Conservation (phyloP, 1,140 invertebrate genomes). For the Drosophila leontia region DNA sequence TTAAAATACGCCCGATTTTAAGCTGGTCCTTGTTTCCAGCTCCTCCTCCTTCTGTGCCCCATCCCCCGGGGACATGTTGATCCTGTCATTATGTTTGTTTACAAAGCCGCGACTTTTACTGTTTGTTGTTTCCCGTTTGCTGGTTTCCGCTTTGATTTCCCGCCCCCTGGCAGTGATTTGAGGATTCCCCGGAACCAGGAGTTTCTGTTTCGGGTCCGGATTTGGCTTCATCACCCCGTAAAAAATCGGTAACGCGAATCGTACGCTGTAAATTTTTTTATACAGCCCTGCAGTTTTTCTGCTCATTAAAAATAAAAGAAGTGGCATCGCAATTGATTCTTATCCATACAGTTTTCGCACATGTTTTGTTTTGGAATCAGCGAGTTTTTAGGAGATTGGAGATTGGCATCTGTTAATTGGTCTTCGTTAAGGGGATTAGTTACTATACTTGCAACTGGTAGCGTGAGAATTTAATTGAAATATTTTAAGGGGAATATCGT, state of each 20-base stretch:
- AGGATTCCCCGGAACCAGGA: constrained; percentile 11
- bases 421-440: background rate
- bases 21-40: constrained; percentile 40
- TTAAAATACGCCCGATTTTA: constrained; percentile 72
- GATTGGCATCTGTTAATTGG: constrained; percentile 10
- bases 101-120: constrained; percentile 79
- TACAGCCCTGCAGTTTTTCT: constrained; percentile 22
- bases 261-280: constrained; percentile 24
- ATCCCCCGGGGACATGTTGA: constrained; percentile 54
- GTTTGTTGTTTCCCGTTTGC: constrained; percentile 64
- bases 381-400: background rate
- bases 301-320: constrained; percentile 61
- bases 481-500: too few relatives aligned
- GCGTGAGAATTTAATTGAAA: background rate
- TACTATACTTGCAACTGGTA: background rate
- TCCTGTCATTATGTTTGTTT: constrained; percentile 80
- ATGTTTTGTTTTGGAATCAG: constrained; percentile 11
- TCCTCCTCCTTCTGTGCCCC: background rate
- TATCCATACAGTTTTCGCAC: constrained; percentile 19
- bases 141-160: constrained; percentile 67
- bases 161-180: constrained; percentile 31
- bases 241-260: constrained; percentile 18
- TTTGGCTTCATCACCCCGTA: constrained; percentile 21
- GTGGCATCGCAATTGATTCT: constrained; percentile 13
- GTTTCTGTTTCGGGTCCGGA: constrained; percentile 30